These are phyloP conservation scores for Coilia nasus DNA, from an alignment of 2,797 vertebrate genomes.

Conservation along the genomic window DNA sequence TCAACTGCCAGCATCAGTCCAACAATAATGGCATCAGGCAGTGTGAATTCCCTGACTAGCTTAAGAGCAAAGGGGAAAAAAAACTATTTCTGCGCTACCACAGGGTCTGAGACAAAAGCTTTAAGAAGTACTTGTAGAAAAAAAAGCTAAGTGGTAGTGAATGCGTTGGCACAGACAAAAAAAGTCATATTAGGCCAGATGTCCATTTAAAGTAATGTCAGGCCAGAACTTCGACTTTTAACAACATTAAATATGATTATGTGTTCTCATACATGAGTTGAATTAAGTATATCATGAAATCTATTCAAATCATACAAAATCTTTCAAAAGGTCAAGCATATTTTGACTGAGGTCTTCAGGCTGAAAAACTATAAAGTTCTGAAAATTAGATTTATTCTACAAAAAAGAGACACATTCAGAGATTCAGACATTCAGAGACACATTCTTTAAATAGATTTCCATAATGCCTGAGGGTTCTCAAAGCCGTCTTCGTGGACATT, in stretches of 20 bases:
- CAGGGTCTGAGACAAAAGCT: conserved; percentile 39
- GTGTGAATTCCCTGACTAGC: conserved; percentile 55
- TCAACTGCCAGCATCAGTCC: conserved; percentile 42
- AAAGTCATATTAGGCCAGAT: background rate
- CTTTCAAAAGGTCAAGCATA: background rate
- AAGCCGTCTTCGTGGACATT: background rate
- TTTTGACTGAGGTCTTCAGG: background rate
- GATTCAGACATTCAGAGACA: background rate
- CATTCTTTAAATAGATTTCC: background rate
- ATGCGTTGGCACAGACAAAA: background rate
- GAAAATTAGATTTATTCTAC: no score
- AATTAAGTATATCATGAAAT: background rate
- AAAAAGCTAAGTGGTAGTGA: background rate
- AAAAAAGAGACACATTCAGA: background rate
- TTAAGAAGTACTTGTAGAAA: conserved; percentile 40
- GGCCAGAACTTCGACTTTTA: background rate
- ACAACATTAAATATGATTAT: background rate
- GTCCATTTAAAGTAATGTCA: background rate
- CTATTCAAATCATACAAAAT: background rate
- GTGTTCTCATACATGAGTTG: background rate
- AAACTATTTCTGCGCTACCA: conserved; percentile 50
- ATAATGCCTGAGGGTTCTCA: background rate
- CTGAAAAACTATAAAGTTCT: background rate
- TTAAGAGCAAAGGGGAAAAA: conserved; percentile 16
- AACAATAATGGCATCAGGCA: conserved; percentile 46